phyloP scores from a whole-genome alignment of 2,797 vertebrate genomes.

The Podarcis lilfordi region DNA sequence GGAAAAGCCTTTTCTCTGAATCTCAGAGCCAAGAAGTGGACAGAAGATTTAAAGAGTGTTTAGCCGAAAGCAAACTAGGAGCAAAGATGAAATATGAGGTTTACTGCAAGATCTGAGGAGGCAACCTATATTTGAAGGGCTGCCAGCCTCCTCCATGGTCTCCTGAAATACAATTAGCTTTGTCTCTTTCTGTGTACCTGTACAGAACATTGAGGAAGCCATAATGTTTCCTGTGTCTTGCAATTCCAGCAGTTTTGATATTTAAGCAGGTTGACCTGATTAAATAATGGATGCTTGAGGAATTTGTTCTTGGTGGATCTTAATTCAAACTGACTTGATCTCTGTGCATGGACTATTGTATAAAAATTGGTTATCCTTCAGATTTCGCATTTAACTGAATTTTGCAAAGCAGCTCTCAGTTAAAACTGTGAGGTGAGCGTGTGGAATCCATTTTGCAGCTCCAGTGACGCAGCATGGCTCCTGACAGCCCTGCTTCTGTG shows the following conservation, averaged over 20 bases:
- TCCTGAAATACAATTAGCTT: background rate
- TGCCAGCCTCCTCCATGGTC: too few relatives aligned
- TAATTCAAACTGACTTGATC: background rate
- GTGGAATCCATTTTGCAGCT: too few relatives aligned
- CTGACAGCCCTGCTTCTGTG: too few relatives aligned
- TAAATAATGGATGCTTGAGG: background rate
- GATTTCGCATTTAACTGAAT: too few relatives aligned
- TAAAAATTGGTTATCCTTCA: too few relatives aligned
- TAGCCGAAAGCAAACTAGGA: conserved; percentile 79
- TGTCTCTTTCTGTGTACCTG: too few relatives aligned
- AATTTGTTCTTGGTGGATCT: background rate
- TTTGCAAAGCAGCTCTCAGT: too few relatives aligned
- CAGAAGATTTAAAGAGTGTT: conserved; percentile 72
- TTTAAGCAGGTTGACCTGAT: background rate
- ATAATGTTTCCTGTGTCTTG: background rate
- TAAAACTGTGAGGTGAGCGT: too few relatives aligned
- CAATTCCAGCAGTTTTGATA: background rate
- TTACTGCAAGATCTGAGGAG: conserved; percentile 70
- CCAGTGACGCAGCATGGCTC: too few relatives aligned
- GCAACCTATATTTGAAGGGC: too few relatives aligned
- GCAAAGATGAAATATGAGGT: conserved; percentile 75
- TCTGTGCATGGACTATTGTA: too few relatives aligned
- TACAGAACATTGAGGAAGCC: background rate
- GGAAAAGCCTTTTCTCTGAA: conserved; percentile 79
- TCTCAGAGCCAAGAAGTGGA: conserved; percentile 81